phyloP scores from a whole-genome alignment of 64 coral and sea anemone species.

The Pocillopora verrucosa region DNA sequence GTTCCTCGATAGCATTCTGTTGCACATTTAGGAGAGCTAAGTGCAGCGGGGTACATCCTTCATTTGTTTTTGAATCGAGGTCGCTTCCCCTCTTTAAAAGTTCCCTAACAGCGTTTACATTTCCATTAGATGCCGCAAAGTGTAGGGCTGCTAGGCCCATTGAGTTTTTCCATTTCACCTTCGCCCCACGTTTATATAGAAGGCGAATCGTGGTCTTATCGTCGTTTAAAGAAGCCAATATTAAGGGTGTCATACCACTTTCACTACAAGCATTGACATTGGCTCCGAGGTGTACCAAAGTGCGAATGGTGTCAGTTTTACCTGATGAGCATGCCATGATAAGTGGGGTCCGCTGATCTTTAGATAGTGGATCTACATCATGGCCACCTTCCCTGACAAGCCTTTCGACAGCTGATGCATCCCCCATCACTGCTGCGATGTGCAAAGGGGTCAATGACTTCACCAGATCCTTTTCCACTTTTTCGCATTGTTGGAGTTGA shows the following conservation, averaged over 20 bases:
- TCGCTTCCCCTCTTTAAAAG: constrained; percentile 40
- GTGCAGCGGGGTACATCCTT: constrained; percentile 66
- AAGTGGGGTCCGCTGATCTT: constrained; percentile 71
- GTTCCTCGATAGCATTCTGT: constrained; percentile 20
- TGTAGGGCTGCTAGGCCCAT: constrained; percentile 58
- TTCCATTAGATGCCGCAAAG: constrained; percentile 72
- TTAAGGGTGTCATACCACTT: constrained; percentile 55
- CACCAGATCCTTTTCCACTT: neutral
- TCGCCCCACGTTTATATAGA: constrained; percentile 58
- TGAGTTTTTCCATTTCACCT: constrained; percentile 5
- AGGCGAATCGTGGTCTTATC: constrained; percentile 36
- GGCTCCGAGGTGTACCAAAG: constrained; percentile 60
- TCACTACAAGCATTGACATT: constrained; percentile 56
- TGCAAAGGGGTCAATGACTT: constrained; percentile 59
- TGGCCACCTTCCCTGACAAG: constrained; percentile 45
- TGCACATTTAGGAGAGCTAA: constrained; percentile 64
- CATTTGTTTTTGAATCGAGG: constrained; percentile 20
- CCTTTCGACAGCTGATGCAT: constrained; percentile 26
- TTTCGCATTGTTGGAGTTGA: constrained; percentile 20
- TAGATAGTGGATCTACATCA: constrained; percentile 34
- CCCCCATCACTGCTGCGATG: constrained; percentile 58
- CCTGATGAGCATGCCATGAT: constrained; percentile 76
- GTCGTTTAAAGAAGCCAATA: constrained; percentile 51
- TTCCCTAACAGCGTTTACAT: constrained; percentile 21
- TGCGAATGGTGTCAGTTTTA: constrained; percentile 24